phyloP scores from a whole-genome alignment of 1,140 invertebrate species.

The Drosophila kurseongensis region DNA sequence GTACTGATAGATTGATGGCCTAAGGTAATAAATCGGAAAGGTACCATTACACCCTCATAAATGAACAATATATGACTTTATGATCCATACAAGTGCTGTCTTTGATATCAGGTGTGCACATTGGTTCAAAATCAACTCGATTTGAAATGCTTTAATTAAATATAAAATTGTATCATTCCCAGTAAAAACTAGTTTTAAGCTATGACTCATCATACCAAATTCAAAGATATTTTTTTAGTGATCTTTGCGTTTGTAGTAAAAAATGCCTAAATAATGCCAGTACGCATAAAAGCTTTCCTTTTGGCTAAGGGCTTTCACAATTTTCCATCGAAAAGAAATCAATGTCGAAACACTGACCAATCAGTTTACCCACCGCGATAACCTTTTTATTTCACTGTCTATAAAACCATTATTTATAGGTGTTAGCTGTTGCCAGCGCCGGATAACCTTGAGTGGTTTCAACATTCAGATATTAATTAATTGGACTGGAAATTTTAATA shows the following conservation, averaged over 20 bases:
- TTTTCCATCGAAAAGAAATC: conserved; percentile 26
- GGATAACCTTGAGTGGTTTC: conserved; percentile 26
- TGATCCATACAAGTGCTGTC: conserved; percentile 19
- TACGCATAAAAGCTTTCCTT: conserved; percentile 26
- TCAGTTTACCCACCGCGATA: conserved; percentile 22
- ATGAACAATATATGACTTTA: conserved; percentile 15
- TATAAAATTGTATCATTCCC: background rate
- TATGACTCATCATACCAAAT: conserved; percentile 13
- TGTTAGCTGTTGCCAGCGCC: conserved; percentile 43
- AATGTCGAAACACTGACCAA: conserved; percentile 20
- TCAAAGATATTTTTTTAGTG: background rate
- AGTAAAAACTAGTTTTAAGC: background rate
- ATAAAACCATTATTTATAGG: conserved; percentile 50
- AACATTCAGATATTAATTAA: conserved; percentile 70
- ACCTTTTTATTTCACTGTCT: conserved; percentile 50
- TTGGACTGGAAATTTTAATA: conserved; percentile 48
- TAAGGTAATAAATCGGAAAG: conserved; percentile 1
- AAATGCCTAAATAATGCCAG: conserved; percentile 42
- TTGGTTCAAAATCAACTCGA: conserved; percentile 1
- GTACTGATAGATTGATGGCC: conserved; percentile 2
- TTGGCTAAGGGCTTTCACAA: conserved; percentile 22
- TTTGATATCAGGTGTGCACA: conserved; percentile 36
- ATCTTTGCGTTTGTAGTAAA: conserved; percentile 11
- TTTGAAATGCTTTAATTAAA: background rate
- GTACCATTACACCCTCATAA: conserved; percentile 15